Evolutionary conservation across 2,888 invertebrate species (phyloP), one percentile per base, ranked within the genome.

Genomic region (Coremacera marginata): DNA sequence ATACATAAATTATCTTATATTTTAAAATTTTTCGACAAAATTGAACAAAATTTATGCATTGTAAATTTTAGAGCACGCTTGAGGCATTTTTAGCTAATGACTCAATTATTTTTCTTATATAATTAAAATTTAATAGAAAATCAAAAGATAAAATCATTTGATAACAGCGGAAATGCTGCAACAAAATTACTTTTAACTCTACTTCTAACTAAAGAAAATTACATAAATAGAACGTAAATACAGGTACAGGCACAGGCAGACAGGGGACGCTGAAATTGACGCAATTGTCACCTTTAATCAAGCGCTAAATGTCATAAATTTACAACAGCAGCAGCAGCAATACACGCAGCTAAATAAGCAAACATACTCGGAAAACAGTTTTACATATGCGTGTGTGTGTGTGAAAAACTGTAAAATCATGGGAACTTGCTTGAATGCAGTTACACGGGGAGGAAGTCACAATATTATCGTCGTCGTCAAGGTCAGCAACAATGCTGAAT

Each of bases 241-340:
- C 84, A 84, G 84, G 81, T 2, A 37, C 14, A 7, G 14, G 11
- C 14, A 44, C 11, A 11, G 44, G 14, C 44, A 11, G 44, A 44
- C 44, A 44, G 44, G 44, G 44, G 11, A 44, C 44, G 14, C 57
- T 3, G 37, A 44, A 67, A 67, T 67, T 37, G 34, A 67, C 67
- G 37, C 67, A 67, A 37, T 67, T 67, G 67, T 67, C 67, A 67
- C 67, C 67, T 67, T 37, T 34, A 19, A 34, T 37, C 31, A 67
- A 34, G 37, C 67, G 67, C 19, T 67, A 34, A 67, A 67, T 37
- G 67, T 67, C 67, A 67, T 67, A 34, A 67, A 19, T 67, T 67
- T 65, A 19, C 67, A 34, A 67, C n/a, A 67, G 22, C 67, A 67
- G 11, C 37, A 34, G 11, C 37, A 34, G 19, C 5, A 31, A 65